These are phyloP conservation scores for Microplitis deprimator DNA, from an alignment of 2,888 invertebrate species.

Conservation along the genomic window DNA sequence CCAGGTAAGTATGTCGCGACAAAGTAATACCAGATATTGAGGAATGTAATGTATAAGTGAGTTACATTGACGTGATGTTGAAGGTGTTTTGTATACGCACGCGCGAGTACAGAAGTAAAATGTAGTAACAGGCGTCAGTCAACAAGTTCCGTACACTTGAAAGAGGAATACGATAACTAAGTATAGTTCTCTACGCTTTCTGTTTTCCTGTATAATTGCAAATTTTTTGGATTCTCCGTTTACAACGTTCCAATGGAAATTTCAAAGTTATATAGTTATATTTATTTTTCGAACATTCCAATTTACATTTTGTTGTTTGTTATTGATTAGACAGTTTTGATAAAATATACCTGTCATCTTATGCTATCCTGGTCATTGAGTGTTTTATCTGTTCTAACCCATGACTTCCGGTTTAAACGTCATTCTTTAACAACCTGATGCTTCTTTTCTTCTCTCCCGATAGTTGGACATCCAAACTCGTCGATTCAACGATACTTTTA, in stretches of 20 bases:
- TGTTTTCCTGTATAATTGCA: constrained; percentile 65
- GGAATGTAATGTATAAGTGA: neutral
- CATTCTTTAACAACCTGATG: constrained; percentile 12
- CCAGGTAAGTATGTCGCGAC: constrained; percentile 60
- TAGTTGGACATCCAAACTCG: constrained; percentile 46
- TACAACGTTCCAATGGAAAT: constrained; percentile 51
- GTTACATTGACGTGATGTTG: neutral
- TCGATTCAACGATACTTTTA: constrained; percentile 45
- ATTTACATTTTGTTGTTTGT: constrained; percentile 35
- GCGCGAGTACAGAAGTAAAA: constrained; percentile 13
- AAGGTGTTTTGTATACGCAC: neutral
- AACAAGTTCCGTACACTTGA: constrained; percentile 17
- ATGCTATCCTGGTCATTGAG: constrained; percentile 59
- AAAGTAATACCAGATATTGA: neutral
- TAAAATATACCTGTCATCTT: constrained; percentile 30
- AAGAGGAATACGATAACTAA: neutral
- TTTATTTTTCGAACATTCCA: constrained; percentile 25
- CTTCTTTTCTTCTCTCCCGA: constrained; percentile 48
- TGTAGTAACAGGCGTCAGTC: constrained; percentile 9
- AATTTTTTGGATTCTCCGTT: constrained; percentile 60
- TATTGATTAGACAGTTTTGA: constrained; percentile 30
- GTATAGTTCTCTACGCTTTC: constrained; percentile 50
- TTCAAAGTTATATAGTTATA: constrained; percentile 11
- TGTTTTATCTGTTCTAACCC: constrained; percentile 64
- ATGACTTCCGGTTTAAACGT: constrained; percentile 59